Evolutionary conservation across 2,888 invertebrate species (phyloP), one percentile per base, ranked within the genome.

Genomic region (Helobdella robusta): DNA sequence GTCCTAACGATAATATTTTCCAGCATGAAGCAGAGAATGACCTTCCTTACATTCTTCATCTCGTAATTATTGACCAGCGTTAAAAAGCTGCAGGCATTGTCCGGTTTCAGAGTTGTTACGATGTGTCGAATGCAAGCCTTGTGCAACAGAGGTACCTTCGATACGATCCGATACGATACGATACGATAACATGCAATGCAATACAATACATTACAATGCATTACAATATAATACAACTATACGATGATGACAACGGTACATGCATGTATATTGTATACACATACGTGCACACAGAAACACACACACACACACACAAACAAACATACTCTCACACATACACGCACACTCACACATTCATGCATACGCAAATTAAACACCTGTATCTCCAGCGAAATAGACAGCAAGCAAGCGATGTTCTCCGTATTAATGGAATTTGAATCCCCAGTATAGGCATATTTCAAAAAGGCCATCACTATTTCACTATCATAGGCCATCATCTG

Each of bases 41-140:
- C 62, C 35, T 48, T 62, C n/a, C 32, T 62, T n/a, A 44, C 50
- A 35, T 62, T 62, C 34, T 50, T 62, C 62, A 62, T 50, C 20
- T 48, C 50, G 34, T 48, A 62, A 15, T 44, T 18, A 6, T 62
- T 50, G 8, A 62, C 62, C 20, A 62, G 28, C 30, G 50, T 15
- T 11, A 62, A 28, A 35, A 50, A 62, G 11, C 44, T 46, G 15
- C 28, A 34, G 34, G 50, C 62, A 30, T 46, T 62, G 50, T 20
- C 28, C 0, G 50, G 32, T 3, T n/a, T 25, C 1, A 50, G 18
- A 48, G 32, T 62, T 23, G 32, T 25, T 30, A 62, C 20, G 28
- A 62, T 62, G 50, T 46, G 46, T 6, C 34, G 25, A 6, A 62
- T 44, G 62, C 62, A 62, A 11, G 25, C 25, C 18, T 46, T 36